Conservation (phyloP, 1,140 invertebrate species). For the Anoplolepis gracilipes region DNA sequence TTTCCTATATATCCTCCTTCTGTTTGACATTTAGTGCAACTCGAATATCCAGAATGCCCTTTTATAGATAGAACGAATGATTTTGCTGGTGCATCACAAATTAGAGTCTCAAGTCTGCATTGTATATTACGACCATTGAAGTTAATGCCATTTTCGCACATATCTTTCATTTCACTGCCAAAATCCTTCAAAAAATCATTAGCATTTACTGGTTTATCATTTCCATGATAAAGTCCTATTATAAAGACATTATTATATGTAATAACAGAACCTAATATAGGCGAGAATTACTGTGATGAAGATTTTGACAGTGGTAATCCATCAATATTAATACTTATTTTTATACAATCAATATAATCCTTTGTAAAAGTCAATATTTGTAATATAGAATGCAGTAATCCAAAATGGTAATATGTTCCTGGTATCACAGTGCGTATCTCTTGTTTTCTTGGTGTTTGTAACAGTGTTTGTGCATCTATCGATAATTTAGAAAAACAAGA, state of each 20-base stretch:
- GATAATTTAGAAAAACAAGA: not conserved
- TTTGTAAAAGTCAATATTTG: not conserved
- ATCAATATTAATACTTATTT: not conserved
- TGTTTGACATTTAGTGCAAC: not conserved
- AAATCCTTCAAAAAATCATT: slow-evolving; percentile 19
- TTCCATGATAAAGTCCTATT: slow-evolving; percentile 10
- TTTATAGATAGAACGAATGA: slow-evolving; percentile 1
- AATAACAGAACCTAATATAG: not conserved
- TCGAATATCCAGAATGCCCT: slow-evolving; percentile 15
- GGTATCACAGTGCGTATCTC: not conserved
- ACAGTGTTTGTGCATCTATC: not conserved
- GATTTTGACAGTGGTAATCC: slow-evolving; percentile 1
- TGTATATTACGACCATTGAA: not conserved
- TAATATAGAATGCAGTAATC: not conserved
- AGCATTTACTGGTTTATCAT: not conserved
- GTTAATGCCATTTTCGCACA: not conserved
- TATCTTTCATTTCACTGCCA: not conserved
- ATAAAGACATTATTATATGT: not conserved
- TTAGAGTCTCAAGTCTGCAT: not conserved
- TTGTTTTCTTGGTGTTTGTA: slow-evolving; percentile 17
- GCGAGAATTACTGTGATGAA: not conserved
- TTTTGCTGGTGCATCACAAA: slow-evolving; percentile 21
- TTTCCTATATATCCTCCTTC: slow-evolving; percentile 6
- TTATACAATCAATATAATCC: not conserved
- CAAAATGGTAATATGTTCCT: slow-evolving; percentile 15